Evolutionary conservation across 1,140 invertebrate species (phyloP), one percentile per base, ranked within the genome.

Genomic region (Drosophila burlai): DNA sequence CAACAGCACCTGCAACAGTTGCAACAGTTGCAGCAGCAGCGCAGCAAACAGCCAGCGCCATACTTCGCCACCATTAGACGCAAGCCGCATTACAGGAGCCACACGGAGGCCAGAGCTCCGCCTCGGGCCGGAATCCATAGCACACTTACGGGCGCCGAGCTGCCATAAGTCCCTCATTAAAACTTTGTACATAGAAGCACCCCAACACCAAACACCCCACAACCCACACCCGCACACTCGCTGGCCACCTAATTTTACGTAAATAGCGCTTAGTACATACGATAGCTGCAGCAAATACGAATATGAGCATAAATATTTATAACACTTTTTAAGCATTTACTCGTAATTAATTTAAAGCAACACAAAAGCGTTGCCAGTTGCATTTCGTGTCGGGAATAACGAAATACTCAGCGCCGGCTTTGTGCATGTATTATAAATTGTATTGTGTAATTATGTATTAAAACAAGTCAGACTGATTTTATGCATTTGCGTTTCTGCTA

Each of bases 391-490:
- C 52, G 52, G 55, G 10, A 60, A 58, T 13, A 16, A 40, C 72
- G 40, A 47, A 9, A 9, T 50, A 66, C 66, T 65, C 75, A 65
- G 72, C 61, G 16, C 26, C 29, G 11, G 54, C 52, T 58, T 21
- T 42, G 52, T 52, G 68, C 49, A 36, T 83, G 63, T 65, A 62
- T 68, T 74, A 76, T 77, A 78, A 60, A 61, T 58, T 46, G 63
- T 61, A 69, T 61, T 36, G 47, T 74, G 59, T 71, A 81, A 61
- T 66, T 76, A 78, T 72, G 58, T 76, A 79, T 83, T 81, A 42
- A 26, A 83, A 85, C 69, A 85, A 81, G 77, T 91, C 85, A 85
- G 85, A 89, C 85, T 90, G 84, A 87, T 87, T 87, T 87, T 80
- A 87, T 71, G 84, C 84, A 89, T 87, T 80, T 78, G 54, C 50